Evolutionary conservation across 53 echinoderm and acorn worm genomes (phyloP).

Genomic region (Luidia sarsii): DNA sequence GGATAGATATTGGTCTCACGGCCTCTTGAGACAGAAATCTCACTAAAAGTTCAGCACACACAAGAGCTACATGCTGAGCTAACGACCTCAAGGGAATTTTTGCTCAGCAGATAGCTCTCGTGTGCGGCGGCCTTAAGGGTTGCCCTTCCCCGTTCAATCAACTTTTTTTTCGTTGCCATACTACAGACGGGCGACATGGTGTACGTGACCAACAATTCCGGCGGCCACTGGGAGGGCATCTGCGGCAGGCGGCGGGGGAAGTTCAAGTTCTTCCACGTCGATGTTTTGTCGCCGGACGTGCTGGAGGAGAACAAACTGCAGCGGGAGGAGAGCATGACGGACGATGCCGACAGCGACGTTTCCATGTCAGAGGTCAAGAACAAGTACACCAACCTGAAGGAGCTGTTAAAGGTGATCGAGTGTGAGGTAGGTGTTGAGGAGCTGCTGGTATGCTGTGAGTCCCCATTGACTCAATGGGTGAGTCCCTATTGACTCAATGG

Average conservation of each 20-base stretch:
- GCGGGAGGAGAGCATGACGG: not conserved
- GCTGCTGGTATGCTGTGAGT: no score
- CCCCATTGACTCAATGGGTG: no score
- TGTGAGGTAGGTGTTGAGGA: conserved; percentile 90
- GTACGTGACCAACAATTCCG: conserved; percentile 69
- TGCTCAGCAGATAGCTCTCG: no score
- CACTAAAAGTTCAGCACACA: no score
- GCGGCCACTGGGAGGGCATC: conserved; percentile 82
- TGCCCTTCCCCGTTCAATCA: not conserved
- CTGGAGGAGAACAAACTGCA: conserved; percentile 62
- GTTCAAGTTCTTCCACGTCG: conserved; percentile 88
- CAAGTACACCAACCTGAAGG: conserved; percentile 72
- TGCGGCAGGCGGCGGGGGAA: conserved; percentile 79
- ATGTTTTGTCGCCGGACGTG: conserved; percentile 68
- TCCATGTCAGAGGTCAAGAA: conserved; percentile 56
- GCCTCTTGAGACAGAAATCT: no score
- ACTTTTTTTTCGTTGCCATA: not conserved
- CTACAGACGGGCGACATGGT: conserved; percentile 86
- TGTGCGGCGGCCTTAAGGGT: no score
- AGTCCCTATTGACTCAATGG: not conserved
- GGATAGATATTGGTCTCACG: no score
- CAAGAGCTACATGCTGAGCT: no score
- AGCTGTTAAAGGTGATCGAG: conserved; percentile 77
- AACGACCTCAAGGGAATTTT: no score
- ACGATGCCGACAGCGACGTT: not conserved